These are phyloP conservation scores for Scaptomyza cyrtandrae DNA, from an alignment of 2,888 invertebrate genomes.

Conservation along the genomic window DNA sequence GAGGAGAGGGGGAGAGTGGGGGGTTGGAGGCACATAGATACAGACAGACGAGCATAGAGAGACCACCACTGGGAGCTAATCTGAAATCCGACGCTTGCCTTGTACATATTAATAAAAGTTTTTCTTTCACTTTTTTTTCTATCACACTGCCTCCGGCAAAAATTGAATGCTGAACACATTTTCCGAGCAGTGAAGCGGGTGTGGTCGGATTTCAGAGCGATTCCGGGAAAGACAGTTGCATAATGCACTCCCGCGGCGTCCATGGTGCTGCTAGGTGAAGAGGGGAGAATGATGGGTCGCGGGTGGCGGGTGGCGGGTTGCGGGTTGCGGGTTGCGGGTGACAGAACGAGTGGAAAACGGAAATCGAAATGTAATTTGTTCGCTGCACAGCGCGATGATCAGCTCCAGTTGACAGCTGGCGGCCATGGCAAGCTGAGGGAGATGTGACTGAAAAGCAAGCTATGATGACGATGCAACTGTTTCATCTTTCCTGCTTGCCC, in stretches of 20 bases:
- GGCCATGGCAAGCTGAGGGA: conserved; percentile 47
- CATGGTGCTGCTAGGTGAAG: no score
- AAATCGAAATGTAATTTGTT: conserved; percentile 76
- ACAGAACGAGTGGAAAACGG: conserved; percentile 40
- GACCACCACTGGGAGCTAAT: conserved; percentile 30
- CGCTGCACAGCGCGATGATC: conserved; percentile 57
- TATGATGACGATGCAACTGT: conserved; percentile 56
- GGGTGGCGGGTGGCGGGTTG: no score
- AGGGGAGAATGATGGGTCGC: no score
- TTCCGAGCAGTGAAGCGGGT: conserved; percentile 17
- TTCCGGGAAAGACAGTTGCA: conserved; percentile 51
- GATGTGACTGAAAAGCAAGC: conserved; percentile 49
- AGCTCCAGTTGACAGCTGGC: conserved; percentile 65
- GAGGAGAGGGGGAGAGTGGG: not conserved
- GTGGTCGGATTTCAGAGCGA: conserved; percentile 25
- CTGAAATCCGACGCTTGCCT: conserved; percentile 26
- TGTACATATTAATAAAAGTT: conserved; percentile 50
- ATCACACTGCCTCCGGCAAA: conserved; percentile 7
- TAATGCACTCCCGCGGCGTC: conserved; percentile 45
- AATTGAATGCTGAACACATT: conserved; percentile 42
- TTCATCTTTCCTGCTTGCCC: conserved; percentile 1
- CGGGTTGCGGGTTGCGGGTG: no score
- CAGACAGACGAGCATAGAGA: not conserved
- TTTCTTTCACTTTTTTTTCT: conserved; percentile 9
- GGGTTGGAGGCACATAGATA: not conserved